These are phyloP conservation scores for Synanthedon myopaeformis DNA, from an alignment of 2,888 invertebrate genomes.

Conservation along the genomic window DNA sequence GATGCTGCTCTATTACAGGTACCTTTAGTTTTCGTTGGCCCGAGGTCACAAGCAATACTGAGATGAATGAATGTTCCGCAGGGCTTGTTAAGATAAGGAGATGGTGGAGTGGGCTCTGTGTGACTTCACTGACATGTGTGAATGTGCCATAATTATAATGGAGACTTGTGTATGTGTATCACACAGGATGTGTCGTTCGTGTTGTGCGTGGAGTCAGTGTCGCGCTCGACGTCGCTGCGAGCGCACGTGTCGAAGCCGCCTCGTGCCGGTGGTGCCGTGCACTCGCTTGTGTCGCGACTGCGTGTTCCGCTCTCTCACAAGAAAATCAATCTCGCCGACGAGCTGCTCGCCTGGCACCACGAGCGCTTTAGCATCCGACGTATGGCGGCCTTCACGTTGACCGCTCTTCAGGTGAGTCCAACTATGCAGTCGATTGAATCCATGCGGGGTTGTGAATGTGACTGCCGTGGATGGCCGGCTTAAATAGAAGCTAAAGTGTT, in stretches of 20 bases:
- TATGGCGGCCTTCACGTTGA: conserved; percentile 92
- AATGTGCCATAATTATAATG: no score
- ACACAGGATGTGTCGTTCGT: conserved; percentile 87
- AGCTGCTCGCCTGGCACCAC: conserved; percentile 95
- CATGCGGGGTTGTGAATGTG: no score
- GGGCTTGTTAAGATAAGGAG: no score
- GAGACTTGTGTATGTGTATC: no score
- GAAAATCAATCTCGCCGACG: conserved; percentile 96
- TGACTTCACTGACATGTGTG: no score
- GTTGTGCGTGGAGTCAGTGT: conserved; percentile 88
- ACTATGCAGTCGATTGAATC: background rate
- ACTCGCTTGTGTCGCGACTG: conserved; percentile 71
- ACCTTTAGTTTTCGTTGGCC: conserved; percentile 8
- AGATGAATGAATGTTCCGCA: background rate
- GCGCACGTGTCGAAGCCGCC: conserved; percentile 98
- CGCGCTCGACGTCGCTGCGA: conserved; percentile 74
- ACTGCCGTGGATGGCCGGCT: no score
- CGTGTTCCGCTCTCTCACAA: conserved; percentile 83
- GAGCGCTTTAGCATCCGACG: conserved; percentile 94
- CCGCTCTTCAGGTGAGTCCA: conserved; percentile 72
- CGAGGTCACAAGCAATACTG: background rate
- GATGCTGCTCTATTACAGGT: conserved; percentile 82
- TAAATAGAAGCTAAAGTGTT: no score
- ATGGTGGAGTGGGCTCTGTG: no score
- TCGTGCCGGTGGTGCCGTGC: conserved; percentile 82